Conservation (phyloP, 2,113 vertebrate genomes). For the Prochilodus magdalenae region DNA sequence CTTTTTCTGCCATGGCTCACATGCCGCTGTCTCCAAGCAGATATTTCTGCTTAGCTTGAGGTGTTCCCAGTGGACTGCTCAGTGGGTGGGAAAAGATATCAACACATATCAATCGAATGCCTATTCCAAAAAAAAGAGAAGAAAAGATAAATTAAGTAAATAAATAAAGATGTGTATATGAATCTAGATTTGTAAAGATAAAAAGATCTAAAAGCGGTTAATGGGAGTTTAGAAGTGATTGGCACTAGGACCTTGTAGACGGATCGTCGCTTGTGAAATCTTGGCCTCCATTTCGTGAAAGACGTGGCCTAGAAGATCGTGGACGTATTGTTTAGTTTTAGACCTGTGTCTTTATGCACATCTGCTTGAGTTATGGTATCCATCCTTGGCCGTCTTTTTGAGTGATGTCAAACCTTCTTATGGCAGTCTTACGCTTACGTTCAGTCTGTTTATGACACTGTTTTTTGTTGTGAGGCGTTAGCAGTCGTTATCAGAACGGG, state of each 20-base stretch:
- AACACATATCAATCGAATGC: slow-evolving; percentile 81
- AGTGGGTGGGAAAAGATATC: slow-evolving; percentile 66
- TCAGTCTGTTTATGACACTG: slow-evolving; percentile 45
- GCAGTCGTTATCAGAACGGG: slow-evolving; percentile 36
- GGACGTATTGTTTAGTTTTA: slow-evolving; percentile 76
- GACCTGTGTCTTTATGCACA: slow-evolving; percentile 70
- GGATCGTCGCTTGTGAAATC: slow-evolving; percentile 51
- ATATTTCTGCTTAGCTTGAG: slow-evolving; percentile 15
- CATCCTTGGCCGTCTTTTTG: slow-evolving; percentile 60
- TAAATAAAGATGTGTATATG: slow-evolving; percentile 61
- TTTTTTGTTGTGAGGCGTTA: slow-evolving; percentile 51
- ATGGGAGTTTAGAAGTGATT: slow-evolving; percentile 64
- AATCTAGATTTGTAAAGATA: slow-evolving; percentile 72
- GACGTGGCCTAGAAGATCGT: slow-evolving; percentile 77
- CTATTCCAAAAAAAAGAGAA: slow-evolving; percentile 55
- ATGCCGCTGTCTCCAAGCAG: slow-evolving; percentile 27
- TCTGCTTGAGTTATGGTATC: slow-evolving; percentile 75
- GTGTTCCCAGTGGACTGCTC: slow-evolving; percentile 56
- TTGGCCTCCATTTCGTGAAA: slow-evolving; percentile 74
- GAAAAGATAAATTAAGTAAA: slow-evolving; percentile 37
- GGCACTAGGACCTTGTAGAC: slow-evolving; percentile 55
- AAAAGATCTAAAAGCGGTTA: slow-evolving; percentile 56
- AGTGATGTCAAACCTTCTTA: slow-evolving; percentile 40
- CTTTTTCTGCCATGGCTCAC: slow-evolving; percentile 13
- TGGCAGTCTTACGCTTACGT: slow-evolving; percentile 53